Evolutionary conservation across 2,797 vertebrate species (phyloP).

Genomic region (Gobionotothen gibberifrons): DNA sequence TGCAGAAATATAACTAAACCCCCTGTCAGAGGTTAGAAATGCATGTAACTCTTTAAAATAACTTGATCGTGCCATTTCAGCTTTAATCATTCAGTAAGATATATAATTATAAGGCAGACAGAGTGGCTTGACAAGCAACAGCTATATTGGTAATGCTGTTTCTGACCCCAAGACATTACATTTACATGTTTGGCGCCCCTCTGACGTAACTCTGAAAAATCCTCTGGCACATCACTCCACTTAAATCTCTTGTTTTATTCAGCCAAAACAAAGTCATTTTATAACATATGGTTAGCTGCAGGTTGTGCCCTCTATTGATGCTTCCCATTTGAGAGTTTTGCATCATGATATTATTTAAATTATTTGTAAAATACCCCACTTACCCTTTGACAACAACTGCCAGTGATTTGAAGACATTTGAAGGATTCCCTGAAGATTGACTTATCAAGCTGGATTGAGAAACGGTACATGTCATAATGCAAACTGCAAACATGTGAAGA

Average conservation of each 20-base stretch:
- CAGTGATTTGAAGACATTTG: background rate
- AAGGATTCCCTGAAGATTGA: background rate
- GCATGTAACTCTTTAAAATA: slow-evolving; percentile 9
- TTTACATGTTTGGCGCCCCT: slow-evolving; percentile 47
- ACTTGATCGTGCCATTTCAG: slow-evolving; percentile 47
- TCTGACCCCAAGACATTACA: slow-evolving; percentile 50
- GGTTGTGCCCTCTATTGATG: background rate
- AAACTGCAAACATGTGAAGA: background rate
- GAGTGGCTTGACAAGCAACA: slow-evolving; percentile 27
- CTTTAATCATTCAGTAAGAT: slow-evolving; percentile 34
- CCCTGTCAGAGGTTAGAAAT: background rate
- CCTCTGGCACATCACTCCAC: slow-evolving; percentile 13
- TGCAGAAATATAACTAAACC: slow-evolving; percentile 1
- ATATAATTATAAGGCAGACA: slow-evolving; percentile 33
- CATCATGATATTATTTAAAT: background rate
- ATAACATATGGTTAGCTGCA: background rate
- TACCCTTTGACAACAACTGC: background rate
- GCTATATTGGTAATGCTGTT: slow-evolving; percentile 52
- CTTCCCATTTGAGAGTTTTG: slow-evolving; percentile 6
- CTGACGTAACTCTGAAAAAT: background rate
- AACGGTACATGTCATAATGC: background rate
- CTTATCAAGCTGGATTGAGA: background rate
- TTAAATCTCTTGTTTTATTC: slow-evolving; percentile 16
- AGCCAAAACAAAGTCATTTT: background rate
- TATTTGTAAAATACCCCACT: background rate